These are phyloP conservation scores for Eristalis pertinax DNA, from an alignment of 2,888 invertebrate genomes.

Conservation along the genomic window DNA sequence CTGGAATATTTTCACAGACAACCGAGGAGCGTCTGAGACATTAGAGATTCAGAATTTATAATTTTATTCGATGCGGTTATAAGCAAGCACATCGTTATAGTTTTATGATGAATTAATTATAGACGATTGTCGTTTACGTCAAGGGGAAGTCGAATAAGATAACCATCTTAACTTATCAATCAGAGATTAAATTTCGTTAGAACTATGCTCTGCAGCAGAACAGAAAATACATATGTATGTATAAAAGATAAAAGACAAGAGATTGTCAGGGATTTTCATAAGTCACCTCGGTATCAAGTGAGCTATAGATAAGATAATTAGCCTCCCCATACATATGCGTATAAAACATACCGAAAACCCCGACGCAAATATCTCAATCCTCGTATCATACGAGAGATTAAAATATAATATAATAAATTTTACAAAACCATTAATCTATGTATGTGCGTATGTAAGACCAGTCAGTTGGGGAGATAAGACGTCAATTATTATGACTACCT, in stretches of 20 bases:
- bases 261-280: neutral
- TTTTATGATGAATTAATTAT: neutral
- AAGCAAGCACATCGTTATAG: neutral
- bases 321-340: neutral
- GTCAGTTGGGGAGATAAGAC: neutral
- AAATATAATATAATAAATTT: neutral
- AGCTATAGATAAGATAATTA: slow-evolving; percentile 25
- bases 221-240: neutral
- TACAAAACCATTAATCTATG: neutral
- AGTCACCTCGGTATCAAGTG: neutral
- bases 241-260: neutral
- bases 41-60: no score
- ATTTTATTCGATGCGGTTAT: no score
- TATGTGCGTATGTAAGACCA: neutral
- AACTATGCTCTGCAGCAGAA: neutral
- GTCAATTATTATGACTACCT: neutral
- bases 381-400: slow-evolving; percentile 24
- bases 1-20: no score
- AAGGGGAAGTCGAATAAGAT: neutral
- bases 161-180: neutral
- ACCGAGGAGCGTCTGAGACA: no score
- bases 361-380: slow-evolving; percentile 19
- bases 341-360: slow-evolving; percentile 5
- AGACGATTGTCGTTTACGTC: neutral
- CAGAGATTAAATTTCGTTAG: neutral